Conservation (phyloP, 2,888 invertebrate genomes). For the Dioctria rufipes region DNA sequence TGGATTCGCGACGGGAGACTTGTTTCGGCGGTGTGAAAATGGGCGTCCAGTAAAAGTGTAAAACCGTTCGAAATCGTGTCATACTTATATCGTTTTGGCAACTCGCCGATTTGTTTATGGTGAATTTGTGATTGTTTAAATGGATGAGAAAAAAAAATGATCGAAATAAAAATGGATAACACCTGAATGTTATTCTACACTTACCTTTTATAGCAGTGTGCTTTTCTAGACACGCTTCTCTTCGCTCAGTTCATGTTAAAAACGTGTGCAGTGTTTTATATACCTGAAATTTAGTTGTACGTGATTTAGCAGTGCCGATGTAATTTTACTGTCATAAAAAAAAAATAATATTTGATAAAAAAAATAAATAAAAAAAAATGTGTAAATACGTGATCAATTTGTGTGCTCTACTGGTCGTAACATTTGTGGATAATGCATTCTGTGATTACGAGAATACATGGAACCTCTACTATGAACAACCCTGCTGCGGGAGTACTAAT, state of each 20-base stretch:
- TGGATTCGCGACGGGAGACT: slow-evolving; percentile 47
- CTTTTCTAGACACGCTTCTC: slow-evolving; percentile 29
- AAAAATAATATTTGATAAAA: slow-evolving; percentile 5
- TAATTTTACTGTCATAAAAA: slow-evolving; percentile 46
- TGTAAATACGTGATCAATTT: slow-evolving; percentile 59
- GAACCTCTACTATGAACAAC: slow-evolving; percentile 83
- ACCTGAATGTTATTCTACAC: slow-evolving; percentile 5
- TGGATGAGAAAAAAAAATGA: not conserved
- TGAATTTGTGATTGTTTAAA: not conserved
- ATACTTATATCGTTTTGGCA: not conserved
- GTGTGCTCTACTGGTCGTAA: slow-evolving; percentile 63
- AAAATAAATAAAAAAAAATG: slow-evolving; percentile 53
- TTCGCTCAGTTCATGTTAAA: slow-evolving; percentile 5
- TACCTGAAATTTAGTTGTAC: slow-evolving; percentile 11
- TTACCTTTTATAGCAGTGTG: slow-evolving; percentile 1
- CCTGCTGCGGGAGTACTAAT: slow-evolving; percentile 78
- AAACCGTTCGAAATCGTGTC: slow-evolving; percentile 14
- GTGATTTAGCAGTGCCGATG: slow-evolving; percentile 22
- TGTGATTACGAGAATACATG: slow-evolving; percentile 78
- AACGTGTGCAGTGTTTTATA: not conserved
- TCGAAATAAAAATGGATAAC: slow-evolving; percentile 17
- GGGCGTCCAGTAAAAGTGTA: slow-evolving; percentile 36
- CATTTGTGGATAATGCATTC: slow-evolving; percentile 70
- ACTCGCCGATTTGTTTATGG: not conserved
- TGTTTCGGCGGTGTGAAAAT: slow-evolving; percentile 35